These are phyloP conservation scores for Holothuria glaberrima DNA, from an alignment of 35 echinoderm and acorn worm species.

Conservation along the genomic window DNA sequence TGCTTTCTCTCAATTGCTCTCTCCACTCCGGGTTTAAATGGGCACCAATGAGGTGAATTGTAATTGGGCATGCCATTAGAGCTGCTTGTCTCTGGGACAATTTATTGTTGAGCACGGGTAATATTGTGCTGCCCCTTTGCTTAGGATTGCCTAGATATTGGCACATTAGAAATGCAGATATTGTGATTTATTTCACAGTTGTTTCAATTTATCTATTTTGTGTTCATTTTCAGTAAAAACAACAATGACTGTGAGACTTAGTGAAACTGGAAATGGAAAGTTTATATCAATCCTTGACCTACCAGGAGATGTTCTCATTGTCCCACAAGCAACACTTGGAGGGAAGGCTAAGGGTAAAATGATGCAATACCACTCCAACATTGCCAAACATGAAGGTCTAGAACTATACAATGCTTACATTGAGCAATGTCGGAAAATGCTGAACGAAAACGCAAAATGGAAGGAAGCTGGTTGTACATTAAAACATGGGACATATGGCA, in stretches of 20 bases:
- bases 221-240: slow-evolving; percentile 61
- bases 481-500: slow-evolving; percentile 82
- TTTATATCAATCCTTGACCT: slow-evolving; percentile 77
- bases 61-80: too few species aligned
- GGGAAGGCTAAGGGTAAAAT: slow-evolving; percentile 87
- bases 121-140: too few species aligned
- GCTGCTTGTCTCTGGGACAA: too few species aligned
- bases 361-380: slow-evolving; percentile 93
- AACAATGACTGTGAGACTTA: slow-evolving; percentile 71
- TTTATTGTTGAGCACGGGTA: too few species aligned
- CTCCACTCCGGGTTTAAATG: too few species aligned
- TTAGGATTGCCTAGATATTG: too few species aligned
- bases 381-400: slow-evolving; percentile 69
- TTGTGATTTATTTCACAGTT: too few species aligned
- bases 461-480: slow-evolving; percentile 60
- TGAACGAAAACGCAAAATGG: slow-evolving; percentile 53
- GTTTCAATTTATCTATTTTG: not conserved
- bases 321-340: slow-evolving; percentile 87
- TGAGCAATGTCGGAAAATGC: slow-evolving; percentile 7
- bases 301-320: slow-evolving; percentile 75
- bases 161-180: too few species aligned
- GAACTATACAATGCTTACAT: slow-evolving; percentile 76
- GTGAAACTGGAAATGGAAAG: slow-evolving; percentile 55
- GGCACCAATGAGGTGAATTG: too few species aligned
- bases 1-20: too few species aligned